Evolutionary conservation across 2,888 invertebrate species (phyloP).

Genomic region (Lutraria lutraria): DNA sequence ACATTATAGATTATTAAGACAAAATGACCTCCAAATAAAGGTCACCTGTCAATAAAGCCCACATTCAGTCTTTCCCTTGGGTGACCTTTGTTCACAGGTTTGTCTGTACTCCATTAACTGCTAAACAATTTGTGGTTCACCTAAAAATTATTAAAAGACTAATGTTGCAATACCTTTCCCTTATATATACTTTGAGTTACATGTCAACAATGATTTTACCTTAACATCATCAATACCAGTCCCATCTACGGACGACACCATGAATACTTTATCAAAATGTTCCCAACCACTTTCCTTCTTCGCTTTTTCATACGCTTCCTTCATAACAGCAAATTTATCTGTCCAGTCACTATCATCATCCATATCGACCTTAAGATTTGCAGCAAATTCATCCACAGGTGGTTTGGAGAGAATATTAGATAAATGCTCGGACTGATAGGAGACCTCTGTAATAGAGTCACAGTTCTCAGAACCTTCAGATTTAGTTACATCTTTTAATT

Average conservation of each 20-base stretch:
- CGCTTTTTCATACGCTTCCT: slow-evolving; percentile 63
- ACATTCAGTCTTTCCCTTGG: too few relatives aligned
- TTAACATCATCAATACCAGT: slow-evolving; percentile 92
- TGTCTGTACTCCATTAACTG: background rate
- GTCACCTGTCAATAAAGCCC: too few relatives aligned
- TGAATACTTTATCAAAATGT: slow-evolving; percentile 95
- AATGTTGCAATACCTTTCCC: too few relatives aligned
- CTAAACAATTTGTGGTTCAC: background rate
- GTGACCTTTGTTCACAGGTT: too few relatives aligned
- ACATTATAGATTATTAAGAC: too few relatives aligned
- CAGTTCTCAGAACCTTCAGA: background rate
- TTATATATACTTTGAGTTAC: background rate
- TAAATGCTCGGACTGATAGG: slow-evolving; percentile 52
- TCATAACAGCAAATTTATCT: slow-evolving; percentile 39
- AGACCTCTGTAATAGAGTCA: slow-evolving; percentile 22
- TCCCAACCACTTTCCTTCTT: slow-evolving; percentile 89
- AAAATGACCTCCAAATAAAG: too few relatives aligned
- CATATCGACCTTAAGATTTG: background rate
- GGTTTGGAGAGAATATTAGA: slow-evolving; percentile 22
- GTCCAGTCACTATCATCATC: slow-evolving; percentile 29
- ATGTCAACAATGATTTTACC: slow-evolving; percentile 84
- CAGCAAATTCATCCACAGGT: slow-evolving; percentile 15
- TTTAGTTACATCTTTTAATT: background rate
- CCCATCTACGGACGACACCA: slow-evolving; percentile 94
- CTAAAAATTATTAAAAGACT: background rate